Evolutionary conservation across 1,140 invertebrate genomes (phyloP).

Genomic region (Lycorma delicatula): DNA sequence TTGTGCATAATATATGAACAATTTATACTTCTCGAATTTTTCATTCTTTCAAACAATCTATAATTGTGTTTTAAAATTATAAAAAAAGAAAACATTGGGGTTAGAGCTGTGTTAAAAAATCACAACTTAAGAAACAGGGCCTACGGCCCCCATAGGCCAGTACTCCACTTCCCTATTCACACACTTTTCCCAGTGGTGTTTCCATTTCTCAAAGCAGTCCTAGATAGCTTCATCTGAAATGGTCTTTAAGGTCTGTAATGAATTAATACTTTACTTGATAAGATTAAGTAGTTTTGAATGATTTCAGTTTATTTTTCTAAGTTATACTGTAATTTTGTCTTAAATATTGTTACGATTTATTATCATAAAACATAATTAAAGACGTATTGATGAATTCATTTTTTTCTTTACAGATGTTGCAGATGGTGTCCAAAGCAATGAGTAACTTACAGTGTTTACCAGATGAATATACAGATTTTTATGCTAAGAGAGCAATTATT

Average conservation of each 20-base stretch:
- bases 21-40: no score
- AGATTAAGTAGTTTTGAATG: background rate
- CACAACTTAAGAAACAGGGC: no score
- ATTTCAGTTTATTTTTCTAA: background rate
- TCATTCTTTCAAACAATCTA: no score
- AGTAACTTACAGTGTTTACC: conserved; percentile 42
- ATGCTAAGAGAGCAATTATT: conserved; percentile 38
- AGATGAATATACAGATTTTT: conserved; percentile 44
- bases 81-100: no score
- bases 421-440: conserved; percentile 42
- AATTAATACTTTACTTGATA: background rate
- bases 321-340: background rate
- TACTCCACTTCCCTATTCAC: no score
- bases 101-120: no score
- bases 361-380: background rate
- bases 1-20: no score
- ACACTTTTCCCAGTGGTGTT: no score
- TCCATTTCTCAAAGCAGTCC: no score
- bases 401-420: conserved; percentile 36
- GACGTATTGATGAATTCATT: background rate
- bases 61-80: no score
- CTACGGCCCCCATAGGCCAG: no score
- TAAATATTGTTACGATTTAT: conserved; percentile 1
- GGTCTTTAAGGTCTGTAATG: background rate
- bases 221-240: no score